Conservation (phyloP, 2,888 invertebrate genomes). For the Lasioglossum villosulum region DNA sequence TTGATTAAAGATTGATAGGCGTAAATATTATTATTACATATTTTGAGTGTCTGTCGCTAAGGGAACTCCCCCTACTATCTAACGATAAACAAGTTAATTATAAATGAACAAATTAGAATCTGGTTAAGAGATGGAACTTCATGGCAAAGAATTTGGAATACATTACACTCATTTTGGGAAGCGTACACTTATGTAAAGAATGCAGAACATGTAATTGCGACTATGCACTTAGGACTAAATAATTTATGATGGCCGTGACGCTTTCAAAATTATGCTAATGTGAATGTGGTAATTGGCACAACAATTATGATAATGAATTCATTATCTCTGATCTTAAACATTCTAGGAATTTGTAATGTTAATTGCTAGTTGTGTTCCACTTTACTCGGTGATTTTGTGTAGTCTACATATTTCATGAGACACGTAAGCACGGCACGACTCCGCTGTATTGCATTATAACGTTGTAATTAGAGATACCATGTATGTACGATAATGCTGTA, state of each 20-base stretch:
- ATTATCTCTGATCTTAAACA: constrained; percentile 10
- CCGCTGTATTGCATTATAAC: background rate
- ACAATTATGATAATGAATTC: constrained; percentile 28
- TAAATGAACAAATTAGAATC: background rate
- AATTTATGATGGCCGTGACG: constrained; percentile 23
- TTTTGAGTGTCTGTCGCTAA: too few relatives aligned
- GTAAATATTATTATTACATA: too few relatives aligned
- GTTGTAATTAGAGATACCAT: background rate
- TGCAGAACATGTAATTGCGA: background rate
- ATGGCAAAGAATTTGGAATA: background rate
- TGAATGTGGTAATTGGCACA: constrained; percentile 17
- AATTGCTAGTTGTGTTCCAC: background rate
- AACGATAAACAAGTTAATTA: background rate
- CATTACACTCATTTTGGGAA: background rate
- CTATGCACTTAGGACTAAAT: background rate
- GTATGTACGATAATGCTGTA: background rate
- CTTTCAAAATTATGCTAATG: constrained; percentile 28
- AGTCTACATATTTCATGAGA: constrained; percentile 15
- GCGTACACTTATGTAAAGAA: background rate
- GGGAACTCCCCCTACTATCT: background rate
- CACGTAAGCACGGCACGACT: background rate
- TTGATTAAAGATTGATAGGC: too few relatives aligned
- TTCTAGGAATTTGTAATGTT: constrained; percentile 46
- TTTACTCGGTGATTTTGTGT: background rate
- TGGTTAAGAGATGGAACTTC: background rate